phyloP scores from a whole-genome alignment of 2,888 invertebrate species.

The Eristalinus sepulchralis region DNA sequence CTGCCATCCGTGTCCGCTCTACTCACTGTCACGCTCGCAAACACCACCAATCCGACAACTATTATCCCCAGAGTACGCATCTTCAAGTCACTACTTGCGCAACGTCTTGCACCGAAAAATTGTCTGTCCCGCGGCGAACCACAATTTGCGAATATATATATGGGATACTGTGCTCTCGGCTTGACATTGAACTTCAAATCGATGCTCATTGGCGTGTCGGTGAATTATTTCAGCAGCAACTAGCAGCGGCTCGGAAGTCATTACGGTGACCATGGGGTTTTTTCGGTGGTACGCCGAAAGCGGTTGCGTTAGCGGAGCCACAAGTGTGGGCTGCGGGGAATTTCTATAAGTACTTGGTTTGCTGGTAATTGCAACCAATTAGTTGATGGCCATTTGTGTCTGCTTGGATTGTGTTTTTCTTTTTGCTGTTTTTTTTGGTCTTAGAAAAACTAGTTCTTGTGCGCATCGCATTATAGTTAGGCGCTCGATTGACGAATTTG shows the following conservation, averaged over 20 bases:
- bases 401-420: neutral
- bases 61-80: slow-evolving; percentile 12
- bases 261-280: slow-evolving; percentile 17
- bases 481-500: neutral
- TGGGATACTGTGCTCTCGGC: neutral
- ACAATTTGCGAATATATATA: slow-evolving; percentile 29
- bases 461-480: neutral
- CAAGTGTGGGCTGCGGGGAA: neutral
- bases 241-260: slow-evolving; percentile 13
- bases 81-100: neutral
- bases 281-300: neutral
- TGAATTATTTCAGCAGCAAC: neutral
- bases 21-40: neutral
- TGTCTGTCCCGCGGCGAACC: slow-evolving; percentile 4
- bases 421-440: too few species aligned
- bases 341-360: neutral
- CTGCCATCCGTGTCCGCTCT: neutral
- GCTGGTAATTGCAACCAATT: neutral
- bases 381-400: neutral
- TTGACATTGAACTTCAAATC: slow-evolving; percentile 36
- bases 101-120: slow-evolving; percentile 8
- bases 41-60: slow-evolving; percentile 1
- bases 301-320: neutral
- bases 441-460: neutral
- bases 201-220: neutral